Conservation (phyloP, 2,888 invertebrate species). For the Agonum fuliginosum region DNA sequence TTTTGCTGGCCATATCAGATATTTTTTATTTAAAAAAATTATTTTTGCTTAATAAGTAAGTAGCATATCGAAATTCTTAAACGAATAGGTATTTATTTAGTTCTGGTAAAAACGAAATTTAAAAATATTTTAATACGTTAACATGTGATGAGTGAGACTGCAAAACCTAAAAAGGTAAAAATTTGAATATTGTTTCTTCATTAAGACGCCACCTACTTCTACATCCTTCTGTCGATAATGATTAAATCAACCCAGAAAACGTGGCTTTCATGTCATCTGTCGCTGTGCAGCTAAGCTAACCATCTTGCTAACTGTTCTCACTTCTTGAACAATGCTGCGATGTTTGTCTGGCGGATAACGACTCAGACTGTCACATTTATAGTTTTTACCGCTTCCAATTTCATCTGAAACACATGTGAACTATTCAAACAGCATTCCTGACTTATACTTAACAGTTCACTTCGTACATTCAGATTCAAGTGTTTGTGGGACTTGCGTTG, state of each 20-base stretch:
- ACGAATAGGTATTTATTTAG: no score
- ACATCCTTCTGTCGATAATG: slow-evolving; percentile 13
- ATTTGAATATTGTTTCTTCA: no score
- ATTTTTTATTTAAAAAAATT: no score
- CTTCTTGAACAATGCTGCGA: slow-evolving; percentile 14
- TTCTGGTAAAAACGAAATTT: no score
- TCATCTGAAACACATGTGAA: slow-evolving; percentile 53
- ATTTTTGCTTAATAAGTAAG: no score
- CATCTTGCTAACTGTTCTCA: slow-evolving; percentile 30
- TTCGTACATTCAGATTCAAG: slow-evolving; percentile 1
- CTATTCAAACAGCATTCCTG: slow-evolving; percentile 38
- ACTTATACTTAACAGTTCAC: slow-evolving; percentile 16
- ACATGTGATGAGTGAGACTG: no score
- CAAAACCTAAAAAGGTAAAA: no score
- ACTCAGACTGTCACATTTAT: slow-evolving; percentile 42
- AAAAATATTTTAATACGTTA: no score
- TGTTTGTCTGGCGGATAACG: not conserved
- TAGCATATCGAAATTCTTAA: no score
- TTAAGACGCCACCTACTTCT: no score
- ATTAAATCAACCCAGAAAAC: slow-evolving; percentile 19
- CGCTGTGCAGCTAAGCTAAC: not conserved
- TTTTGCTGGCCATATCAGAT: no score
- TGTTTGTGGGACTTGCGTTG: slow-evolving; percentile 12
- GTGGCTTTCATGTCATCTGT: not conserved
- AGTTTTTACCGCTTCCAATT: slow-evolving; percentile 50